Percentiles rank a stretch among this genome's conserved stretches.
phyloP scores from a whole-genome alignment of 30 jellyfish, hydroid and myxozoan species.

The Turritopsis rubra region DNA sequence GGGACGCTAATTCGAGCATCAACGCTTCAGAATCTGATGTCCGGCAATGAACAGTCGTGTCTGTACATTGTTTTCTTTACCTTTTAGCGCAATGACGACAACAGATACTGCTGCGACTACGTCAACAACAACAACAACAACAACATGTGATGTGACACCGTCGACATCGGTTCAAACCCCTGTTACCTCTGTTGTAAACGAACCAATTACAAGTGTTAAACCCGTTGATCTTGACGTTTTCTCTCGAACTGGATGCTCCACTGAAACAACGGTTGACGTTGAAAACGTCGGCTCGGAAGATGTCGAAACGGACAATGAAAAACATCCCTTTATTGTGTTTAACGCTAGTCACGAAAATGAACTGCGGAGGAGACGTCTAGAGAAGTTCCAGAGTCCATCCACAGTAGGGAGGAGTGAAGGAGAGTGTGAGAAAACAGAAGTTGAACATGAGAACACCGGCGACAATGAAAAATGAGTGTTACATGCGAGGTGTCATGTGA shows the following conservation, averaged over 20 bases:
- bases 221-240: not conserved
- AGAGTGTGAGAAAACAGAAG: not conserved
- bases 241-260: not conserved
- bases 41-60: not conserved
- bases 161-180: not conserved
- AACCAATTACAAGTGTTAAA: not conserved
- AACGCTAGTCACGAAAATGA: slow-evolving; percentile 21
- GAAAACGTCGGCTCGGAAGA: not conserved
- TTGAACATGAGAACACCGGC: not conserved
- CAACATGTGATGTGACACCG: not conserved
- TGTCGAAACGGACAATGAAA: not conserved
- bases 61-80: not conserved
- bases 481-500: not conserved
- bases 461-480: not conserved
- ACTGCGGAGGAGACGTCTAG: slow-evolving; percentile 35
- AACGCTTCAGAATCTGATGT: not conserved
- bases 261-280: not conserved
- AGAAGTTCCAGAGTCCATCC: slow-evolving; percentile 17
- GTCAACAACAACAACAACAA: not conserved
- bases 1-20: not conserved
- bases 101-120: not conserved
- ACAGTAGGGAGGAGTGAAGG: not conserved
- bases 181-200: not conserved
- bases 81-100: not conserved
- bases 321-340: not conserved